These are phyloP conservation scores for Gavialis gangeticus DNA, from an alignment of 2,113 vertebrate genomes.

Conservation along the genomic window DNA sequence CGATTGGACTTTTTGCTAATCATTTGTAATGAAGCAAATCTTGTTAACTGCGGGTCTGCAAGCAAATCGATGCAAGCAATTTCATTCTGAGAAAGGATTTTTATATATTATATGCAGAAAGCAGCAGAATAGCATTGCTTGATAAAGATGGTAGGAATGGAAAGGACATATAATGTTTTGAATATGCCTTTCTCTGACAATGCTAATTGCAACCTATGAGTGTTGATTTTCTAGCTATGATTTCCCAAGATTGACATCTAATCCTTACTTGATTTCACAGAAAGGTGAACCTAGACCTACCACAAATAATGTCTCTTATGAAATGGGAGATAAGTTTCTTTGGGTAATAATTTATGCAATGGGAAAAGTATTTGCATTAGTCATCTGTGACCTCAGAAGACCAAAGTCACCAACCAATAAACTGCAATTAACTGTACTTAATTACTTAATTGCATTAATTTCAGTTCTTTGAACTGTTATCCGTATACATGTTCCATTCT, in stretches of 20 bases:
- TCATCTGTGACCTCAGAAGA: not conserved
- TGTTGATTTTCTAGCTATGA: not conserved
- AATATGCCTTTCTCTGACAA: not conserved
- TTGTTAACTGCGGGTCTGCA: constrained; percentile 30
- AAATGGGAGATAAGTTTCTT: not conserved
- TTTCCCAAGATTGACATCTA: not conserved
- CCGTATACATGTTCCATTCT: fast-evolving
- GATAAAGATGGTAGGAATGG: not conserved
- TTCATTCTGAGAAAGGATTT: constrained; percentile 23
- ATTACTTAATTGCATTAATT: not conserved
- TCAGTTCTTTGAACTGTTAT: not conserved
- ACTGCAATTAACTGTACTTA: not conserved
- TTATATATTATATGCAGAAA: not conserved
- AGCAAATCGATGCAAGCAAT: constrained; percentile 23
- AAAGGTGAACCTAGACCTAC: not conserved
- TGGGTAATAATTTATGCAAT: not conserved
- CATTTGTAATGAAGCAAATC: constrained; percentile 48
- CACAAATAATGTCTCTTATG: not conserved
- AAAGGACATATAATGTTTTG: not conserved
- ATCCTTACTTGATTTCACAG: constrained; percentile 25
- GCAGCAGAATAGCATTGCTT: not conserved
- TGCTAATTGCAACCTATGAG: not conserved
- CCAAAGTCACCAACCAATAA: not conserved
- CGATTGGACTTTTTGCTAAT: constrained; percentile 15
- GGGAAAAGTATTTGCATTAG: not conserved